Evolutionary conservation across 2,888 invertebrate genomes (phyloP), one percentile per base, ranked within the genome.

Genomic region (Phasia obesa): DNA sequence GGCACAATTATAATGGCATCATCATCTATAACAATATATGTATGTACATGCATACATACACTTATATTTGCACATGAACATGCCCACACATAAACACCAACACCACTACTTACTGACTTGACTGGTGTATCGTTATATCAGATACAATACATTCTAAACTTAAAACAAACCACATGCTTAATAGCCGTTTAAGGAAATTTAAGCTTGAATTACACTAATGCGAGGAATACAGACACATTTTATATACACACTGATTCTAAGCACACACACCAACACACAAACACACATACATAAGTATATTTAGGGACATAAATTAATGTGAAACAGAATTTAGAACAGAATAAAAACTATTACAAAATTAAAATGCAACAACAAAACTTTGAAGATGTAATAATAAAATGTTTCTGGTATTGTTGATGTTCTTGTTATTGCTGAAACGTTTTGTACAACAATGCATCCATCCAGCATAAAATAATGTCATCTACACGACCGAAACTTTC

Each of bases 101-200:
- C 23, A 23, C 42, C 9, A n/a, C 4, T 31, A 49, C 17, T 55
- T 4, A 49, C 31, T 23, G 21, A 44, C 47, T 55, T n/a, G n/a
- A 31, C 47, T 44, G 4, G 5, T 53, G 53, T 53, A 74, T 53
- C 64, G 38, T 25, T 59, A 47, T 76, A 84, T 82, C 74, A 77
- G 47, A 74, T 55, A 57, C 47, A 75, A 57, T 81, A 69, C 80
- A 79, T 73, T 86, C 85, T 85, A 80, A 87, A 87, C 70, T 73
- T 74, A 59, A 82, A 76, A 85, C 71, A 74, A 88, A 88, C 78
- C 82, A 82, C 82, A 77, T 70, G 74, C 78, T 75, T 78, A 75
- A 83, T 83, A 87, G 89, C 71, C 88, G 84, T 85, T 88, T 87
- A 86, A 85, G 86, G 85, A 81, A 88, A 86, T 87, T 86, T 84